Evolutionary conservation across 2,888 invertebrate genomes (phyloP).

Genomic region (Blastobasis adustella): DNA sequence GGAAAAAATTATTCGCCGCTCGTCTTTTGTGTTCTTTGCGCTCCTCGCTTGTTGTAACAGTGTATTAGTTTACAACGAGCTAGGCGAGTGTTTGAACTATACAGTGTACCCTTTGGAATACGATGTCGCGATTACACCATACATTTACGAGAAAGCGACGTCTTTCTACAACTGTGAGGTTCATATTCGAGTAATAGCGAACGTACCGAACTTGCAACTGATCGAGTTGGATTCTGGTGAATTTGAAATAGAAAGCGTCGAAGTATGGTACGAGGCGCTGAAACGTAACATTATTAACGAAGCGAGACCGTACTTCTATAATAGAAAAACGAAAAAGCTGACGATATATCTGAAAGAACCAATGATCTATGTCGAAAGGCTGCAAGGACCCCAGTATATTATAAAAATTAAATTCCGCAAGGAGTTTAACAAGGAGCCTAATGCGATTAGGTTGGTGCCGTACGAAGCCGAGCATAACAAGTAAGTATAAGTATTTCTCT

Average conservation of each 20-base stretch:
- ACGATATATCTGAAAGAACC: slow-evolving; percentile 48
- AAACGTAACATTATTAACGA: slow-evolving; percentile 40
- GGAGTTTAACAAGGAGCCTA: slow-evolving; percentile 29
- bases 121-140: slow-evolving; percentile 49
- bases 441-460: slow-evolving; percentile 47
- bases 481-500: slow-evolving; percentile 33
- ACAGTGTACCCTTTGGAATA: slow-evolving; percentile 66
- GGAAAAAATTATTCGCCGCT: neutral
- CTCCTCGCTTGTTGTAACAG: neutral
- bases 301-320: slow-evolving; percentile 44
- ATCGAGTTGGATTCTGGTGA: slow-evolving; percentile 54
- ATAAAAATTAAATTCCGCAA: slow-evolving; percentile 47
- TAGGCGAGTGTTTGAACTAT: slow-evolving; percentile 64
- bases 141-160: slow-evolving; percentile 29
- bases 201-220: slow-evolving; percentile 42
- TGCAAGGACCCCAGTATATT: slow-evolving; percentile 32
- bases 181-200: slow-evolving; percentile 54
- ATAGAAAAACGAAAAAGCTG: slow-evolving; percentile 37
- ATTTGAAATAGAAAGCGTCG: slow-evolving; percentile 40
- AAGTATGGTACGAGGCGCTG: slow-evolving; percentile 34
- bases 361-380: slow-evolving; percentile 33
- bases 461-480: slow-evolving; percentile 37
- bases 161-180: slow-evolving; percentile 55
- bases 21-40: slow-evolving; percentile 3
- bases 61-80: slow-evolving; percentile 12